phyloP scores from a whole-genome alignment of 2,888 invertebrate genomes.

The Apodemia duryi region DNA sequence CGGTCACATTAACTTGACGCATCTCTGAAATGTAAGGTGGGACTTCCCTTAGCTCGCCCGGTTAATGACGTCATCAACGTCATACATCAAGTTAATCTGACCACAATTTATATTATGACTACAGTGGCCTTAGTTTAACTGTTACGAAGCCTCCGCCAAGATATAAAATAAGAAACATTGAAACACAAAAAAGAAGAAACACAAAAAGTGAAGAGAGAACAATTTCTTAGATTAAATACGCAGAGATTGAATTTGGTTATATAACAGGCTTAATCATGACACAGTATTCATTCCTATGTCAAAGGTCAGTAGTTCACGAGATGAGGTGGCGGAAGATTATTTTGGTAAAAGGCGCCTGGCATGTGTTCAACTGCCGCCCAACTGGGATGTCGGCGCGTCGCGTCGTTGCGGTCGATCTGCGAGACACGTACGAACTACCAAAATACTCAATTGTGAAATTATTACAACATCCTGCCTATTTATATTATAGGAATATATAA shows the following conservation, averaged over 20 bases:
- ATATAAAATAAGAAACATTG: not conserved
- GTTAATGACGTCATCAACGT: too few species aligned
- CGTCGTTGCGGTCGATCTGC: conserved; percentile 51
- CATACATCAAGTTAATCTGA: too few species aligned
- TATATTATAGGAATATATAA: too few species aligned
- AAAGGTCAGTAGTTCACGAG: conserved; percentile 39
- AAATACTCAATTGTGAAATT: conserved; percentile 52
- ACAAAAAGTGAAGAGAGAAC: not conserved
- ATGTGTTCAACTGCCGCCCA: conserved; percentile 55
- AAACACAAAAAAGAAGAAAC: not conserved
- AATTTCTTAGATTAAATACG: not conserved
- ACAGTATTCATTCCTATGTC: conserved; percentile 19
- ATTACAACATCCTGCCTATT: conserved; percentile 14
- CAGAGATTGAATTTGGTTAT: conserved; percentile 1
- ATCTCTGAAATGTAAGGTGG: too few species aligned
- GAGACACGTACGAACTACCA: conserved; percentile 48
- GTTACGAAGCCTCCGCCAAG: not conserved
- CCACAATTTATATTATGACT: not conserved
- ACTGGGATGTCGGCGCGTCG: conserved; percentile 35
- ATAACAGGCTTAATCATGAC: conserved; percentile 19
- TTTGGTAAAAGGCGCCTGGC: conserved; percentile 66
- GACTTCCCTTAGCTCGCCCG: too few species aligned
- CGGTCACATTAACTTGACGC: too few species aligned
- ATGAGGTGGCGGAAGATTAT: conserved; percentile 62
- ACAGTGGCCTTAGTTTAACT: not conserved